Evolutionary conservation across 2,797 vertebrate genomes (phyloP).

Genomic region (Siniperca undulata): DNA sequence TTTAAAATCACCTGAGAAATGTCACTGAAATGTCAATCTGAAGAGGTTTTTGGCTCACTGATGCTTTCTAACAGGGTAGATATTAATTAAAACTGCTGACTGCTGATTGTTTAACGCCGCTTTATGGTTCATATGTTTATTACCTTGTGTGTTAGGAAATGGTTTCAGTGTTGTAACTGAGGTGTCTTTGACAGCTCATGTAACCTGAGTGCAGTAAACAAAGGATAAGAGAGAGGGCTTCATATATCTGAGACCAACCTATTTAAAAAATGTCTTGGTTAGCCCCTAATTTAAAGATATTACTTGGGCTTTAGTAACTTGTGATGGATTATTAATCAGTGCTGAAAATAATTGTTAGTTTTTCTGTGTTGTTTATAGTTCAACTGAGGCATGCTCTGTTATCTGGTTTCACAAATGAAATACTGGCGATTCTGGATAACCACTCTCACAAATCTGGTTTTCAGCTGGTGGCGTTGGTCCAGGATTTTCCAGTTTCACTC

Average conservation of each 20-base stretch:
- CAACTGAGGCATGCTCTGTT: slow-evolving; percentile 8
- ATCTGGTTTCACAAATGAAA: slow-evolving; percentile 33
- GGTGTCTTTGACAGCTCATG: background rate
- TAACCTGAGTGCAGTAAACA: slow-evolving; percentile 4
- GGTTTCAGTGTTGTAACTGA: slow-evolving; percentile 2
- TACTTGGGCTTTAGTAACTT: no score
- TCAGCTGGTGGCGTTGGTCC: slow-evolving; percentile 17
- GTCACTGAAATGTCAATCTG: background rate
- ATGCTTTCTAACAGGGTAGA: background rate
- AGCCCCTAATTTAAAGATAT: background rate
- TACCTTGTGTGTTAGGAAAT: slow-evolving; percentile 2
- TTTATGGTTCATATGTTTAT: slow-evolving; percentile 22
- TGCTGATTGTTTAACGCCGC: slow-evolving; percentile 3
- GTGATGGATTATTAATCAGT: background rate
- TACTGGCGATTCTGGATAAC: slow-evolving; percentile 8
- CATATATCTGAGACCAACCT: background rate
- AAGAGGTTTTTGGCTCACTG: background rate
- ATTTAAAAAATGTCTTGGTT: background rate
- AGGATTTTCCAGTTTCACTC: slow-evolving; percentile 16
- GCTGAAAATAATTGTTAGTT: background rate
- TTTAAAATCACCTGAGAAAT: slow-evolving; percentile 24
- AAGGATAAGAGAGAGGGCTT: background rate
- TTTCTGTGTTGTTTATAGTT: slow-evolving; percentile 24
- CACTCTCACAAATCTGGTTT: slow-evolving; percentile 23
- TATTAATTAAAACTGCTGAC: slow-evolving; percentile 6